Evolutionary conservation across 1,140 invertebrate genomes (phyloP).

Genomic region (Campoletis sonorensis): DNA sequence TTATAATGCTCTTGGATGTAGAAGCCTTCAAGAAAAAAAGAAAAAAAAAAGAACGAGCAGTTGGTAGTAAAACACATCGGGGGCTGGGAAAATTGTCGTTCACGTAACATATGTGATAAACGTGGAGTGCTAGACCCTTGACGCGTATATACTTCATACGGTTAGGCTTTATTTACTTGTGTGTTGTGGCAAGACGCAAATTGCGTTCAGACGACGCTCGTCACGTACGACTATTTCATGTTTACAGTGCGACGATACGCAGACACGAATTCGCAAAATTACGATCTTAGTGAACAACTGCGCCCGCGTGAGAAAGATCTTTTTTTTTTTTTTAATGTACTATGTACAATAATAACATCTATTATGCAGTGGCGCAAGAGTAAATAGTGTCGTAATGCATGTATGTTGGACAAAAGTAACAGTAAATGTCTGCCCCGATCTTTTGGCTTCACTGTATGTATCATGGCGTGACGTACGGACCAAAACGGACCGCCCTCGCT

Average conservation of each 20-base stretch:
- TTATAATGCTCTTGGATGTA: background rate
- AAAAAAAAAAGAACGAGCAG: background rate
- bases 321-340: too few species aligned
- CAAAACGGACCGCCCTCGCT: background rate
- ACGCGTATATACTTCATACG: background rate
- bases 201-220: background rate
- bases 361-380: background rate
- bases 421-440: background rate
- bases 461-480: background rate
- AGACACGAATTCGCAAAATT: background rate
- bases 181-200: background rate
- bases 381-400: background rate
- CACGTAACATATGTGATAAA: background rate
- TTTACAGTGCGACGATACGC: background rate
- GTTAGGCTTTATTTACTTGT: background rate
- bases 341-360: background rate
- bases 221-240: background rate
- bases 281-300: background rate
- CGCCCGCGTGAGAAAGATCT: background rate
- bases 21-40: background rate
- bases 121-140: background rate
- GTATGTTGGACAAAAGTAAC: background rate
- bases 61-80: slow-evolving; percentile 3
- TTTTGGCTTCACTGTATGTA: background rate
- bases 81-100: background rate